Conservation (phyloP, 2,797 vertebrate genomes). For the Perodicticus potto region DNA sequence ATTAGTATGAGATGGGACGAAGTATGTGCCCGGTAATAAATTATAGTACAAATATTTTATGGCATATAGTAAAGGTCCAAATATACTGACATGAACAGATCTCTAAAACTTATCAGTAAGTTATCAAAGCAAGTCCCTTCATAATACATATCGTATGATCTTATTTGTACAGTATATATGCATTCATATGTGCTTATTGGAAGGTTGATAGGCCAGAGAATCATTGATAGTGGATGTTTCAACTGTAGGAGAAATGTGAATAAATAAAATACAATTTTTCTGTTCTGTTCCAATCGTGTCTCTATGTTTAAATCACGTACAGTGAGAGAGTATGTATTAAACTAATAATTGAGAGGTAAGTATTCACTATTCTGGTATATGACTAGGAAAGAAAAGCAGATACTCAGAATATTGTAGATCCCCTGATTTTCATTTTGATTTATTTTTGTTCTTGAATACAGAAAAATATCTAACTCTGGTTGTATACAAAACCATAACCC, state of each 20-base stretch:
- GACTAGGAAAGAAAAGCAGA: neutral
- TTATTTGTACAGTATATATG: neutral
- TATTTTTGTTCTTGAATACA: neutral
- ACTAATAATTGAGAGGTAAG: neutral
- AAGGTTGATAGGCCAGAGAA: neutral
- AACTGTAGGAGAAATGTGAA: neutral
- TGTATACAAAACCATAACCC: neutral
- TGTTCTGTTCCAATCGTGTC: neutral
- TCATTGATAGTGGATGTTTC: neutral
- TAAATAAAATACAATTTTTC: neutral
- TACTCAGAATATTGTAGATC: neutral
- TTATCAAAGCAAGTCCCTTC: neutral
- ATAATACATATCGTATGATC: neutral
- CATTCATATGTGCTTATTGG: neutral
- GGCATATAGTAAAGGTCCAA: neutral
- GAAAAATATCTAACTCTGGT: neutral
- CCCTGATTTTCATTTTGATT: neutral
- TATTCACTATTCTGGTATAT: neutral
- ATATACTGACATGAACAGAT: neutral
- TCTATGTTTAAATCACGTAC: neutral
- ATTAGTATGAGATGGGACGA: neutral
- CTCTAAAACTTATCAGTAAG: neutral
- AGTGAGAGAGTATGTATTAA: neutral
- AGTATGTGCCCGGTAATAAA: neutral
- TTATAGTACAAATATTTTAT: neutral